Evolutionary conservation across 2,888 invertebrate genomes (phyloP).

Genomic region (Tillus elongatus): DNA sequence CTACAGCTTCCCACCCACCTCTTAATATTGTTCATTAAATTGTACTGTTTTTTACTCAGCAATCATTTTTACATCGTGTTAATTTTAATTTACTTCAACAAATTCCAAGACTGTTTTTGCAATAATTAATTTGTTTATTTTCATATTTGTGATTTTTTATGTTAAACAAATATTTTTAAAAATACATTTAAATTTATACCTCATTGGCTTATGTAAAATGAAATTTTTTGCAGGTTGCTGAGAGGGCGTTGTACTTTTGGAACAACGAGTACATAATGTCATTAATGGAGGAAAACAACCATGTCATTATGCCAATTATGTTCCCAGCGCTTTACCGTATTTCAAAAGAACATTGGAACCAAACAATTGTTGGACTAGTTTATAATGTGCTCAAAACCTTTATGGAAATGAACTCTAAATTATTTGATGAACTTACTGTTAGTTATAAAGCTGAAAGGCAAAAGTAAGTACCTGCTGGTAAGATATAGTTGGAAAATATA

Average conservation of each 20-base stretch:
- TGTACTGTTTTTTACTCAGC: too few species aligned
- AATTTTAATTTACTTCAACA: too few species aligned
- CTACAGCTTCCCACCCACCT: too few species aligned
- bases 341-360: conserved; percentile 99
- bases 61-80: too few species aligned
- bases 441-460: conserved; percentile 98
- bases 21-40: too few species aligned
- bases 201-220: too few species aligned
- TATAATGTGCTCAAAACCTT: conserved; percentile 99
- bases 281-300: conserved; percentile 96
- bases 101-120: too few species aligned
- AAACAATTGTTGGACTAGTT: conserved; percentile 97
- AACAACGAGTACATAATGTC: conserved; percentile 99
- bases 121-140: too few species aligned
- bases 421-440: conserved; percentile 97
- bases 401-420: conserved; percentile 99
- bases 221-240: conserved; percentile 91
- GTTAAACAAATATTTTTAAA: too few species aligned
- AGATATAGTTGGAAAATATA: conserved; percentile 1
- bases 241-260: conserved; percentile 98
- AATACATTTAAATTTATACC: too few species aligned
- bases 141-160: too few species aligned
- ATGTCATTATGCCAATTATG: conserved; percentile 98
- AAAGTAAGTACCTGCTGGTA: conserved; percentile 79
- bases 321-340: conserved; percentile 98